A percentile compares a stretch with the other conserved stretches of the same genome.
These are phyloP conservation scores for Myotis yumanensis DNA, from an alignment of 2,113 vertebrate genomes.

Conservation along the genomic window DNA sequence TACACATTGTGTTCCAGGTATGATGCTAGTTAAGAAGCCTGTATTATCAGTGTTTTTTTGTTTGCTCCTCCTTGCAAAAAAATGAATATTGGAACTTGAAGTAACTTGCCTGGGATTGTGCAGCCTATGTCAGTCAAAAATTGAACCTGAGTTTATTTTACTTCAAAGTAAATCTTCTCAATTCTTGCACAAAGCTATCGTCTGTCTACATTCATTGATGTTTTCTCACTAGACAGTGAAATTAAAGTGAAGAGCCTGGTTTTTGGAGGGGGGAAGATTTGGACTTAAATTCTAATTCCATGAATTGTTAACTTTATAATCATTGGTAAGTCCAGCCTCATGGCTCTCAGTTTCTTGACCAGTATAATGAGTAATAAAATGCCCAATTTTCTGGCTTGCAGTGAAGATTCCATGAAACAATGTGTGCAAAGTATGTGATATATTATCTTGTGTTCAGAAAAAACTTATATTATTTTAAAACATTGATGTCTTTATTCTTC, in stretches of 20 bases:
- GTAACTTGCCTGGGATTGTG: background rate
- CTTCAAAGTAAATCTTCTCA: background rate
- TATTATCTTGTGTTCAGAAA: background rate
- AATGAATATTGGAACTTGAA: background rate
- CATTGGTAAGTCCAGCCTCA: background rate
- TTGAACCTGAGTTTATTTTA: background rate
- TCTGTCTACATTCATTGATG: background rate
- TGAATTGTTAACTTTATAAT: background rate
- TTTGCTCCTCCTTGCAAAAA: background rate
- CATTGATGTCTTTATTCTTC: background rate
- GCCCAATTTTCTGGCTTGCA: background rate
- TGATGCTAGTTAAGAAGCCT: background rate
- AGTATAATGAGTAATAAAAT: background rate
- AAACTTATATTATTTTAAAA: background rate
- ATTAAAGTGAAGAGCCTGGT: background rate
- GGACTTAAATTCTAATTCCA: background rate
- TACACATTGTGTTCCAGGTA: background rate
- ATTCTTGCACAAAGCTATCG: accelerated
- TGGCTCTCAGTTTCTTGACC: background rate
- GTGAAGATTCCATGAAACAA: background rate
- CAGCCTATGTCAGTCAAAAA: background rate
- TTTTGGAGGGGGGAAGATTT: background rate
- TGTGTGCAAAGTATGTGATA: background rate
- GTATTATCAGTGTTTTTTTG: background rate
- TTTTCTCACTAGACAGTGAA: background rate